These are phyloP conservation scores for Pseudococcus viburni DNA, from an alignment of 2,888 invertebrate genomes.

Conservation along the genomic window DNA sequence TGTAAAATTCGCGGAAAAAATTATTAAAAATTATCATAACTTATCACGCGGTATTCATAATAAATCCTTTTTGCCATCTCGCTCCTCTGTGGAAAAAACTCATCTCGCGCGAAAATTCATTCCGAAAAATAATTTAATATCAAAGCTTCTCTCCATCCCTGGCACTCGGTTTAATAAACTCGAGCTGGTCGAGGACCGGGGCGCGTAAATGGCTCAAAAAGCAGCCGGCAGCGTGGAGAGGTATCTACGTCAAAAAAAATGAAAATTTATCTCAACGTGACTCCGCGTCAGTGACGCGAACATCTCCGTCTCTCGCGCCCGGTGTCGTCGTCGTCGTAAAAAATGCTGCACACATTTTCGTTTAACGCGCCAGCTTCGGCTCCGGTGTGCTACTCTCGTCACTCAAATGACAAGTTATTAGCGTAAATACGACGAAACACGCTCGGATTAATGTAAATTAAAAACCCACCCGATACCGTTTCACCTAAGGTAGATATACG, in stretches of 20 bases:
- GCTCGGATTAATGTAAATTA: conserved; percentile 56
- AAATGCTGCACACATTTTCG: conserved; percentile 46
- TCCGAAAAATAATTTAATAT: conserved; percentile 33
- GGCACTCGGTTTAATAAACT: conserved; percentile 18
- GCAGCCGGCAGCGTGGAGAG: background rate
- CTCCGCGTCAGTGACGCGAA: conserved; percentile 36
- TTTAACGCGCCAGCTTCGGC: conserved; percentile 35
- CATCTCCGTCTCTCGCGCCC: background rate
- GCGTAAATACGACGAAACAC: conserved; percentile 49
- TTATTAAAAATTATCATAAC: conserved; percentile 35
- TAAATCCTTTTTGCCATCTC: background rate
- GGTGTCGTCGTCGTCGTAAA: background rate
- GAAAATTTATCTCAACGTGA: conserved; percentile 52
- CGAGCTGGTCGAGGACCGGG: background rate
- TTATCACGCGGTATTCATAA: conserved; percentile 31
- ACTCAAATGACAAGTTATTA: conserved; percentile 54
- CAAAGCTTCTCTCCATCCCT: background rate
- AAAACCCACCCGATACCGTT: conserved; percentile 49
- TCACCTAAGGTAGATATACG: background rate
- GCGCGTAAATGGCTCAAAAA: background rate
- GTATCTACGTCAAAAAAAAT: conserved; percentile 26
- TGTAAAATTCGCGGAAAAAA: background rate
- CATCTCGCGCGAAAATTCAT: conserved; percentile 42
- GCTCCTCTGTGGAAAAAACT: background rate
- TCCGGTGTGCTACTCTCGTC: background rate